Conservation (phyloP, 2,113 vertebrate genomes). For the Menidia beryllina region DNA sequence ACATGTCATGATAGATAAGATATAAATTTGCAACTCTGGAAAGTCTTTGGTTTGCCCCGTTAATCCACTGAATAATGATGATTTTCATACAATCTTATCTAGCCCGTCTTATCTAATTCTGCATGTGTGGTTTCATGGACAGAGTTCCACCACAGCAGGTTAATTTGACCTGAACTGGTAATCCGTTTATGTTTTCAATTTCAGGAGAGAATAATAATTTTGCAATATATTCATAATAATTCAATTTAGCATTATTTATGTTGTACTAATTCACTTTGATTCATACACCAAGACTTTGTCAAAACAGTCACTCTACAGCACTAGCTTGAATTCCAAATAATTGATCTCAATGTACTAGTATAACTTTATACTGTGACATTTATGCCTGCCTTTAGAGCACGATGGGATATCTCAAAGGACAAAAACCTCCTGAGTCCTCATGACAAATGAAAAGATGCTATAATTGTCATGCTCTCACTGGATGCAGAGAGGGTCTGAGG, state of each 20-base stretch:
- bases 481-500: not conserved
- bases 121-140: not conserved
- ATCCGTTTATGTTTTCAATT: no score
- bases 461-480: not conserved
- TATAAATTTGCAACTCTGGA: not conserved
- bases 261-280: no score
- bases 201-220: no score
- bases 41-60: constrained; percentile 1
- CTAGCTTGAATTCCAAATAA: not conserved
- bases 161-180: not conserved
- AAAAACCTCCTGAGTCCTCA: constrained; percentile 18
- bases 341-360: not conserved
- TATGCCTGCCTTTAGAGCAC: constrained; percentile 24
- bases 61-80: not conserved
- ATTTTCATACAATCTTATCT: not conserved
- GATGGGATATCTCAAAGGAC: constrained; percentile 38
- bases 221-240: no score
- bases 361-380: not conserved
- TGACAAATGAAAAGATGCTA: constrained; percentile 31
- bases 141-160: not conserved
- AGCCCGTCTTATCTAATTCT: not conserved
- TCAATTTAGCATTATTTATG: no score
- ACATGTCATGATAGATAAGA: not conserved
- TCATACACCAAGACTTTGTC: no score
- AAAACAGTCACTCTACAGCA: no score